Base-by-base conservation (phyloP, 1,140 invertebrate genomes). In the Wasmannia auropunctata region DNA sequence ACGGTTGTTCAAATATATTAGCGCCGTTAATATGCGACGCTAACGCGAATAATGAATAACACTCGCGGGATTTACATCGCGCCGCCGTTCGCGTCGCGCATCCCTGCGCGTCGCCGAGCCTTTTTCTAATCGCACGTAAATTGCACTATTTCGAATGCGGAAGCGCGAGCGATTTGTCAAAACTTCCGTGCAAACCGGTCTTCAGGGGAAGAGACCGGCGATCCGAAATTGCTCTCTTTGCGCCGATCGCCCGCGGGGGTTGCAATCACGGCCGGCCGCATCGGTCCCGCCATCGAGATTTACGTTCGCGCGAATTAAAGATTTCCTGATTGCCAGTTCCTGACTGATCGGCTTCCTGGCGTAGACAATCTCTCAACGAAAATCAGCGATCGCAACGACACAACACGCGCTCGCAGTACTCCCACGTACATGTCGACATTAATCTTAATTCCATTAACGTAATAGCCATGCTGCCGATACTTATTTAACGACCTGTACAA, bases 111-210 rank as follows among this genome's bases (percentile, higher is more conserved):
- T 43, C 65, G 25, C 25, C 43, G 51, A 22, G 37, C n/a, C 34
- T 74, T 81, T 83, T 88, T 89, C 87, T 89, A 88, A 86, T 60
- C 69, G 62, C 49, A 54, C 76, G 87, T 88, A 89, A 89, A 89
- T 89, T 85, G 88, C 69, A n/a, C 43, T 31, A 75, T 84, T 70
- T 46, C 83, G 84, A 88, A 86, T 65, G 86, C 88, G 88, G 88
- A 89, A 89, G 88, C 88, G 62, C 56, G 46, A 89, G 60, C 87
- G 85, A 89, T 89, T 89, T 89, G 87, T 89, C 85, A 88, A 89
- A 88, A 88, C 58, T 69, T 75, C 80, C 76, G 54, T 69, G 60
- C 87, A 65, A 83, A 83, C 84, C 87, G 87, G 87, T 86, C 87
- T 85, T 54, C 87, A 63, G 62, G 54, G 63, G 62, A 37, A 70